Conservation (phyloP, 1,140 invertebrate species). For the Teleogryllus occipitalis region DNA sequence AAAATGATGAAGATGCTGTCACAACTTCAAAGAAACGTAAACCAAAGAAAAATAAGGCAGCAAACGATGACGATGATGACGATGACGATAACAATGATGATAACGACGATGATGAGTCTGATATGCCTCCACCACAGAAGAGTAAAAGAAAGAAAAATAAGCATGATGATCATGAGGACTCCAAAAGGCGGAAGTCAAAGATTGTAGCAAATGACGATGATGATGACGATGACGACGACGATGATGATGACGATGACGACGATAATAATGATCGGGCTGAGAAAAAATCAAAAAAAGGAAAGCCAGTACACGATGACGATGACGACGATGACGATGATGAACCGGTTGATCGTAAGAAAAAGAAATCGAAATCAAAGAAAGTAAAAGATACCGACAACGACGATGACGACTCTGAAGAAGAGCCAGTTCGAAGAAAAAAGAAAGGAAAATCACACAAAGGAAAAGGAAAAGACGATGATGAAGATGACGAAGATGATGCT, state of each 20-base stretch:
- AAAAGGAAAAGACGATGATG: background rate
- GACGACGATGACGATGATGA: slow-evolving; percentile 19
- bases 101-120: background rate
- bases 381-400: background rate
- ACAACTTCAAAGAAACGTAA: background rate
- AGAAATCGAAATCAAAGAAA: background rate
- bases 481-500: background rate
- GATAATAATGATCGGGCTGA: background rate
- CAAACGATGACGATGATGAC: background rate
- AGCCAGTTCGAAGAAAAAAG: slow-evolving; percentile 17
- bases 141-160: slow-evolving; percentile 32
- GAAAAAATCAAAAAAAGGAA: background rate
- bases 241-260: background rate
- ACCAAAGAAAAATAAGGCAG: background rate
- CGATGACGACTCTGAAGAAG: slow-evolving; percentile 22
- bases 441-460: background rate
- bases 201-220: slow-evolving; percentile 22
- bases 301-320: background rate
- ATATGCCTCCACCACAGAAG: slow-evolving; percentile 23
- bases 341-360: slow-evolving; percentile 16
- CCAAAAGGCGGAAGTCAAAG: slow-evolving; percentile 24
- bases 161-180: slow-evolving; percentile 23
- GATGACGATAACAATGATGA: background rate
- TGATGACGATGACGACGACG: background rate
- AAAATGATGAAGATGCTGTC: slow-evolving; percentile 23